These are phyloP conservation scores for Malurus alboscapulatus DNA, from an alignment of 2,113 vertebrate species.

Conservation along the genomic window DNA sequence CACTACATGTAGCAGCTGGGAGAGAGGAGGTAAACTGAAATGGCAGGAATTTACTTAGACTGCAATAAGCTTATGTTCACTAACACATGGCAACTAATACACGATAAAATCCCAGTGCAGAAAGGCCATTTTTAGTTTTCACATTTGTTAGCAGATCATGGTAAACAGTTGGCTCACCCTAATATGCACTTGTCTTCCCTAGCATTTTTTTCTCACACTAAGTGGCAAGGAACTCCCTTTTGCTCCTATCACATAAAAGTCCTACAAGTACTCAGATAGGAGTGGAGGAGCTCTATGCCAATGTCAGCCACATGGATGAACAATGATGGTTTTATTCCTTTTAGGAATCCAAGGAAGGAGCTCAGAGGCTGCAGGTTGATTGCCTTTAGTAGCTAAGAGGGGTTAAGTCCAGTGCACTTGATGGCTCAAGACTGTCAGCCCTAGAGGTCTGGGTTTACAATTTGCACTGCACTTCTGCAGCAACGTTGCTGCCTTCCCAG, in stretches of 20 bases:
- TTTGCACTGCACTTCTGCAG: neutral
- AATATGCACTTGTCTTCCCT: conserved; percentile 15
- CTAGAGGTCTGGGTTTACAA: neutral
- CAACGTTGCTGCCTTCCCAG: neutral
- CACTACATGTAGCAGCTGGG: conserved; percentile 25
- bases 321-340: neutral
- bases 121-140: conserved; percentile 56
- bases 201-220: conserved; percentile 11
- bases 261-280: neutral
- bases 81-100: conserved; percentile 50
- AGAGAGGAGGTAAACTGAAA: conserved; percentile 52
- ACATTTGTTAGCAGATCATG: conserved; percentile 38
- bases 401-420: neutral
- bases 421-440: neutral
- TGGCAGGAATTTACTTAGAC: conserved; percentile 46
- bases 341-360: neutral
- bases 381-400: neutral
- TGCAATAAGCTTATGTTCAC: conserved; percentile 38
- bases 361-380: neutral
- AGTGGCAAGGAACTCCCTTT: neutral
- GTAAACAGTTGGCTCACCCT: conserved; percentile 50
- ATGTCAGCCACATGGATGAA: neutral
- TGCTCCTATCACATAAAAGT: neutral
- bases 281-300: neutral
- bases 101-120: conserved; percentile 23